phyloP scores from a whole-genome alignment of 1,140 invertebrate genomes.

The Ephestia elutella region DNA sequence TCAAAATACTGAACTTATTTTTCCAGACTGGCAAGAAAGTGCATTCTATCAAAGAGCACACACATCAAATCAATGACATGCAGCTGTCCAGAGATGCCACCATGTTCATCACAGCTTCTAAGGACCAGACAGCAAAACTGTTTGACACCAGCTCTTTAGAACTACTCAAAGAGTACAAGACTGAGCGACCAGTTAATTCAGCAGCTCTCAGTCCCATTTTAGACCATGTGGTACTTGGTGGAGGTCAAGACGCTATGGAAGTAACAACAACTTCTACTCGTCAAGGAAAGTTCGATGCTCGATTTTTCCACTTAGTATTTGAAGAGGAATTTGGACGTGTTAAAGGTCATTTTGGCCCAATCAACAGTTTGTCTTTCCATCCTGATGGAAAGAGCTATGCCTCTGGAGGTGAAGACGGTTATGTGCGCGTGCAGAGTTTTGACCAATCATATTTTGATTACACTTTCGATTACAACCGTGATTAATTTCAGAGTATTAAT shows the following conservation, averaged over 20 bases:
- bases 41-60: constrained; percentile 86
- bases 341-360: constrained; percentile 99
- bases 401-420: constrained; percentile 99
- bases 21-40: constrained; percentile 86
- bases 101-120: constrained; percentile 97
- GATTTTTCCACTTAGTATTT: constrained; percentile 99
- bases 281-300: constrained; percentile 97
- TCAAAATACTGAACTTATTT: constrained; percentile 24
- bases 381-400: constrained; percentile 98
- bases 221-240: constrained; percentile 96
- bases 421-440: constrained; percentile 95
- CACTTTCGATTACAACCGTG: constrained; percentile 89
- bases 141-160: constrained; percentile 92
- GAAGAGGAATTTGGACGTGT: constrained; percentile 99
- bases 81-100: constrained; percentile 94
- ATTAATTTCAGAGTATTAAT: constrained; percentile 33
- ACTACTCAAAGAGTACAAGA: constrained; percentile 95
- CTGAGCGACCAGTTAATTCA: constrained; percentile 96
- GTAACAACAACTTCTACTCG: constrained; percentile 97
- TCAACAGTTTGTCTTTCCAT: constrained; percentile 98
- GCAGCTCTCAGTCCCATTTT: constrained; percentile 95
- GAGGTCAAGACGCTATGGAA: constrained; percentile 99
- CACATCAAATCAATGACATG: constrained; percentile 94
- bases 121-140: constrained; percentile 94
- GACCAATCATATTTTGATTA: constrained; percentile 98